Base-by-base conservation (phyloP, 1,140 invertebrate genomes). In the Pantala flavescens region DNA sequence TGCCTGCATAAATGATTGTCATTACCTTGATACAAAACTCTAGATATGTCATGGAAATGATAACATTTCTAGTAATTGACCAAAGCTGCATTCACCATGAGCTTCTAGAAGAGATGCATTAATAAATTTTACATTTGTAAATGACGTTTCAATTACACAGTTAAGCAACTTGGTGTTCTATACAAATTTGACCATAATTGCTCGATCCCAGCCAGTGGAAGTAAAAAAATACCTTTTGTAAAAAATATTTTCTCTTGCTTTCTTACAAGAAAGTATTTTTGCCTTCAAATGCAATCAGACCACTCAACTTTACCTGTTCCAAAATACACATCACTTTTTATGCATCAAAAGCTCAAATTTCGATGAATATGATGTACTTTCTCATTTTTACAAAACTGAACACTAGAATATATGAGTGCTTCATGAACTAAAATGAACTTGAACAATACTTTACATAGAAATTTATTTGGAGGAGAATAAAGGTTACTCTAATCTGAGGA, bases 21-120 rank as follows among this genome's bases (percentile, higher is more conserved):
- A 63, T 7, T 63, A 63, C n/a, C 49, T 63, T 7, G 49, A 36
- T 63, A 21, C 49, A 63, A 36, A 36, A 63, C 49, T 63, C 49
- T 63, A 63, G 49, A 63, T 63, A 63, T 63, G 49, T 63, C 49
- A 63, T 63, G 49, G 49, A 63, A 63, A 63, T 63, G 49, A 63
- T 63, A 63, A 63, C 49, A 63, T 63, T 63, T 63, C 49, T 19
- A 63, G 12, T 63, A 63, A 63, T 63, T 21, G 49, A 63, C 14
- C 49, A 63, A 63, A 63, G 49, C 49, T 63, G 49, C n/a, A 63
- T 63, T 16, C 14, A 19, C n/a, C 49, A 63, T 63, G 49, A 63
- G 49, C 49, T 63, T 63, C 49, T 21, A 63, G 14, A 63, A 63
- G 49, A 63, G 49, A 63, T 63, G 49, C n/a, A 21, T 63, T 19